Percentiles rank a stretch among this genome's conserved stretches.
Evolutionary conservation across 2,888 invertebrate genomes (phyloP).

Genomic region (Drosophila macrothrix): DNA sequence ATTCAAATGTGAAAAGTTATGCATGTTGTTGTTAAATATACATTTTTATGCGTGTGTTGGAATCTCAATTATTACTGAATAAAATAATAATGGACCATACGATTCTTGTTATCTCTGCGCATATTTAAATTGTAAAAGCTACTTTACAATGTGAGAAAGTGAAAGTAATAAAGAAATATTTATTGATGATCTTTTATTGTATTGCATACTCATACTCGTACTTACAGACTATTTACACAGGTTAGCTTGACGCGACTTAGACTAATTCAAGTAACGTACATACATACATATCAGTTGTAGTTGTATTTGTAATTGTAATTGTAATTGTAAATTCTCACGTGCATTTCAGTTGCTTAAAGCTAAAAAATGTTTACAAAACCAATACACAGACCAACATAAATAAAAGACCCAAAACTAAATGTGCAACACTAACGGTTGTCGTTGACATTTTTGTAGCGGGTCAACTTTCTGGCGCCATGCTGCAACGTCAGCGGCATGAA

Average conservation of each 20-base stretch:
- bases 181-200: constrained; percentile 70
- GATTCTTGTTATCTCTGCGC: background rate
- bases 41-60: background rate
- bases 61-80: background rate
- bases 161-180: constrained; percentile 38
- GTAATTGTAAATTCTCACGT: constrained; percentile 74
- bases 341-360: constrained; percentile 81
- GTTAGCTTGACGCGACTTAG: constrained; percentile 47
- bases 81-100: background rate
- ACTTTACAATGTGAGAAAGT: constrained; percentile 11
- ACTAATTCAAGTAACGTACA: constrained; percentile 46
- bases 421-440: constrained; percentile 19
- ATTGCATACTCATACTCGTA: constrained; percentile 48
- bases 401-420: constrained; percentile 12
- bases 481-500: constrained; percentile 71
- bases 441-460: constrained; percentile 63
- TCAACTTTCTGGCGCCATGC: constrained; percentile 72
- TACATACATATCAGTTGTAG: constrained; percentile 40
- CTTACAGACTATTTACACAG: constrained; percentile 74
- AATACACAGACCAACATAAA: constrained; percentile 25
- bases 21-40: background rate
- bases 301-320: constrained; percentile 19
- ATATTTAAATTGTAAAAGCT: background rate
- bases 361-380: constrained; percentile 64
- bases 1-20: background rate